Evolutionary conservation across 2,113 vertebrate genomes (phyloP).

Genomic region (Ascaphus truei): DNA sequence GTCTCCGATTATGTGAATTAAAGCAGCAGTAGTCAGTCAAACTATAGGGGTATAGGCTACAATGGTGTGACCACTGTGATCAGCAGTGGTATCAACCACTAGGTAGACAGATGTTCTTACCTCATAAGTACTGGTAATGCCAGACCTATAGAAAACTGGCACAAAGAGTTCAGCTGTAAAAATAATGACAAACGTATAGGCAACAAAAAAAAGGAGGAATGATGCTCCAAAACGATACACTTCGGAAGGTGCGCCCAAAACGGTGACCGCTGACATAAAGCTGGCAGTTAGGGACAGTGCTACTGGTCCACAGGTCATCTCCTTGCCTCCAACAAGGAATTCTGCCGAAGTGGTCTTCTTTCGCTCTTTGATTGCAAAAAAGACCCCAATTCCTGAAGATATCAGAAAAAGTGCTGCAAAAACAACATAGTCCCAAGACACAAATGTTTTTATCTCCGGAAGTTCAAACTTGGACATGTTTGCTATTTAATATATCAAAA

Average conservation of each 20-base stretch:
- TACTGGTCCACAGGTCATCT: constrained; percentile 77
- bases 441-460: constrained; percentile 59
- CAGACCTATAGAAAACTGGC: constrained; percentile 80
- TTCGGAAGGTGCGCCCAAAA: constrained; percentile 73
- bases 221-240: constrained; percentile 77
- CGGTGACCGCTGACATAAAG: constrained; percentile 84
- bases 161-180: constrained; percentile 74
- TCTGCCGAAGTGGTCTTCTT: constrained; percentile 70
- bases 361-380: constrained; percentile 81
- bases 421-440: constrained; percentile 74
- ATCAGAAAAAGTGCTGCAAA: constrained; percentile 72
- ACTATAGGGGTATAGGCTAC: too few species aligned
- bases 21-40: background rate
- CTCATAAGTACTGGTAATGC: constrained; percentile 86
- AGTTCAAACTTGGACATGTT: constrained; percentile 39
- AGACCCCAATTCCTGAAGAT: constrained; percentile 73
- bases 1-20: too few species aligned
- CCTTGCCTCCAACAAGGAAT: constrained; percentile 72
- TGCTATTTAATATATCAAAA: fast-evolving
- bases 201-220: constrained; percentile 65
- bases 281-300: constrained; percentile 80
- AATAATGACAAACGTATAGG: constrained; percentile 62
- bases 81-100: too few species aligned
- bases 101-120: constrained; percentile 56
- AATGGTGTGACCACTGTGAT: too few species aligned